These are phyloP conservation scores for Laupala kohalensis DNA, from an alignment of 1,140 invertebrate genomes.

Conservation along the genomic window DNA sequence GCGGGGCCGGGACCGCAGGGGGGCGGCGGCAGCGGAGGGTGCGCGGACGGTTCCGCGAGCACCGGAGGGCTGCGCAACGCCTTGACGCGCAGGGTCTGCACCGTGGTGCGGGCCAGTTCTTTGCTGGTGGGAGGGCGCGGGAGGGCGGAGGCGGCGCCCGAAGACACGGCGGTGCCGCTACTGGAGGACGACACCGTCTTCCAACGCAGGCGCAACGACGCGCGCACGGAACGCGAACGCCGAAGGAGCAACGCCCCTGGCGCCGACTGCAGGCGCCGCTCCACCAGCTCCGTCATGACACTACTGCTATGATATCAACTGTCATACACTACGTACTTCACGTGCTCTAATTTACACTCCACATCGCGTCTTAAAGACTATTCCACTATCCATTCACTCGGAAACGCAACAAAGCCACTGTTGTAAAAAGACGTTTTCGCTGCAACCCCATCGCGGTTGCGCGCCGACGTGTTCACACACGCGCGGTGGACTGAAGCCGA, in stretches of 20 bases:
- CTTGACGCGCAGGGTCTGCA: conserved; percentile 5
- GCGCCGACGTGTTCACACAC: no score
- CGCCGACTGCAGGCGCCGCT: neutral
- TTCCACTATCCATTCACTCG: no score
- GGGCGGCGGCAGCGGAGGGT: neutral
- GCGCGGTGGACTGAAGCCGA: no score
- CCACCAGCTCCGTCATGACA: conserved; percentile 5
- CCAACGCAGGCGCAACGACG: conserved; percentile 42
- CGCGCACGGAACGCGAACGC: conserved; percentile 53
- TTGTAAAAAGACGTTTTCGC: no score
- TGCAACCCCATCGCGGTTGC: no score
- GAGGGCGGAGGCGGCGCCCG: neutral
- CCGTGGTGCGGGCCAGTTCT: neutral
- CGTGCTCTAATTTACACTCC: no score
- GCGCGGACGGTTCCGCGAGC: neutral
- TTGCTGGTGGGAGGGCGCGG: neutral
- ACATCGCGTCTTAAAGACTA: no score
- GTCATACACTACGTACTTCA: no score
- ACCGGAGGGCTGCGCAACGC: conserved; percentile 1
- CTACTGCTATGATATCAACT: no score
- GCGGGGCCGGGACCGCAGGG: neutral
- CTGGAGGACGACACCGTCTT: neutral
- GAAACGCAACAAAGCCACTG: no score
- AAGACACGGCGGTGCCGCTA: neutral
- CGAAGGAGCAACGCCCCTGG: conserved; percentile 31